A percentile compares a stretch with the other conserved stretches of the same genome.
Conservation (phyloP, 2,113 vertebrate genomes). For the Neotoma lepida region DNA sequence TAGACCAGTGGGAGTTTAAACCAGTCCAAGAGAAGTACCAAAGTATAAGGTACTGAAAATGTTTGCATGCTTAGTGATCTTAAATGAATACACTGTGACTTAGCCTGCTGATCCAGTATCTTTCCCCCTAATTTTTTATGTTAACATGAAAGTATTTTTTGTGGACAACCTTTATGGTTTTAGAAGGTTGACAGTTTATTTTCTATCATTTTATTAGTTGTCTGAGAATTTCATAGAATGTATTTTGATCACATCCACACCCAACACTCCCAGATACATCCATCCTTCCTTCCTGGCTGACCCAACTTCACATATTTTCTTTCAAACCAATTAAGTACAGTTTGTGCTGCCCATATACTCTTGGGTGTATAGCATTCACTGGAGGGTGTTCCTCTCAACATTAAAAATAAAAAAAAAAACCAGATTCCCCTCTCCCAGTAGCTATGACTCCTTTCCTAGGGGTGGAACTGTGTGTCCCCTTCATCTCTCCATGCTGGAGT, state of each 20-base stretch:
- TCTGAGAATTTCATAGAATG: not conserved
- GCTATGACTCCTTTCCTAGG: not conserved
- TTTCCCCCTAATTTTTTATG: not conserved
- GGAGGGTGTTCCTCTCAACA: not conserved
- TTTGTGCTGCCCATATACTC: not conserved
- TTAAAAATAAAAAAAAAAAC: not conserved
- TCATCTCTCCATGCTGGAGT: not conserved
- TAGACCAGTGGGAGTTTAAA: not conserved
- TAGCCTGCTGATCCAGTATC: not conserved
- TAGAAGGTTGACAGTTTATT: not conserved
- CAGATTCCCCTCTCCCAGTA: not conserved
- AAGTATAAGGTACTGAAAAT: not conserved
- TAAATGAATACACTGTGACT: not conserved
- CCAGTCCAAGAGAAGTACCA: not conserved
- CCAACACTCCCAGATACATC: not conserved
- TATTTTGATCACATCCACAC: not conserved
- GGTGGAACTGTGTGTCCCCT: not conserved
- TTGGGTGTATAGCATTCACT: not conserved
- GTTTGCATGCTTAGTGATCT: not conserved
- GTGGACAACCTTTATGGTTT: not conserved
- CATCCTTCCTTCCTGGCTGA: not conserved
- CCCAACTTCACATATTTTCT: not conserved
- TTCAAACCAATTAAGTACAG: not conserved
- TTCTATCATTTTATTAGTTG: not conserved
- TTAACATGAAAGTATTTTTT: not conserved